Conservation (phyloP, 1,140 invertebrate genomes). For the Tenebrio molitor region DNA sequence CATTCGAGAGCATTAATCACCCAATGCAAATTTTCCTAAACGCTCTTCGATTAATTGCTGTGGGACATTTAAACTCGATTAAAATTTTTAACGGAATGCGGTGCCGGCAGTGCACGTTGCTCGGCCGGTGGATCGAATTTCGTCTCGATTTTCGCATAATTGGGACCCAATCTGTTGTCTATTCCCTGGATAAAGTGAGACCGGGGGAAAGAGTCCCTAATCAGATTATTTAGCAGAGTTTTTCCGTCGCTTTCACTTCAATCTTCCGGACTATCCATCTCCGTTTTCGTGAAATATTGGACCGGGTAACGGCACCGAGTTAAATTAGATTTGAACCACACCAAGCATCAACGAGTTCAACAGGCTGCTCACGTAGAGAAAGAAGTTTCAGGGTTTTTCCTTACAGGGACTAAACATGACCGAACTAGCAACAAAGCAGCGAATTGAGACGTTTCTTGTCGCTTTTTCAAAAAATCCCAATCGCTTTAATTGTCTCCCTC, state of each 20-base stretch:
- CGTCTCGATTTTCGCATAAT: too few relatives aligned
- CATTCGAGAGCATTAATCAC: neutral
- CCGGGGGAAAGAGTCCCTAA: too few relatives aligned
- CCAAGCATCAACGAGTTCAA: slow-evolving; percentile 26
- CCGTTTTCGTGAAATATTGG: slow-evolving; percentile 7
- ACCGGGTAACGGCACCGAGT: neutral
- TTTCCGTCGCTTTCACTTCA: too few relatives aligned
- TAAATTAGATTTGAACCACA: slow-evolving; percentile 33
- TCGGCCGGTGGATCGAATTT: too few relatives aligned
- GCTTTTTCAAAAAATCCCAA: too few relatives aligned
- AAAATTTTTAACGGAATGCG: too few relatives aligned
- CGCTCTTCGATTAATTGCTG: neutral
- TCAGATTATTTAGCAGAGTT: too few relatives aligned
- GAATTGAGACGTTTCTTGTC: slow-evolving; percentile 21
- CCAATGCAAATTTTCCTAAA: too few relatives aligned
- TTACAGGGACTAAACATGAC: slow-evolving; percentile 4
- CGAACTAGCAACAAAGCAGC: slow-evolving; percentile 15
- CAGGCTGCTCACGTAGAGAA: slow-evolving; percentile 20
- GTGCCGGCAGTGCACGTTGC: too few relatives aligned
- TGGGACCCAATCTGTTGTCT: too few relatives aligned
- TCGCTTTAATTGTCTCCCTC: too few relatives aligned
- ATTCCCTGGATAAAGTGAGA: too few relatives aligned
- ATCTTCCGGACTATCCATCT: neutral
- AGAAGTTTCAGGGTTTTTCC: slow-evolving; percentile 6
- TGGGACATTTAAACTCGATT: neutral